phyloP scores from a whole-genome alignment of 1,140 invertebrate genomes.

The Ectropis grisescens region DNA sequence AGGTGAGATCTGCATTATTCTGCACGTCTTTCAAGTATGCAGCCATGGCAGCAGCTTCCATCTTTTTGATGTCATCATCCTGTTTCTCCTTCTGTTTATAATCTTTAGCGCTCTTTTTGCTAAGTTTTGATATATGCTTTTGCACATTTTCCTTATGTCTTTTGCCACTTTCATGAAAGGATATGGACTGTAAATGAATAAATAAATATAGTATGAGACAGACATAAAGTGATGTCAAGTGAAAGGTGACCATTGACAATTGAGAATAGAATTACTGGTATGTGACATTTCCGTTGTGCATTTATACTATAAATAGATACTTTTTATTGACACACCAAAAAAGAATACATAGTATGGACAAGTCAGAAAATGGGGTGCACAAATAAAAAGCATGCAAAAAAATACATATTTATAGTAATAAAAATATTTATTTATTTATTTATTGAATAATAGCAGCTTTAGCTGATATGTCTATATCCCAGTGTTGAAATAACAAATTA shows the following conservation, averaged over 20 bases:
- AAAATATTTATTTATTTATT: too few relatives aligned
- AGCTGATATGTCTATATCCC: too few relatives aligned
- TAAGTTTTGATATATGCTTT: conserved; percentile 87
- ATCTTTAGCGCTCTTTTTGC: conserved; percentile 85
- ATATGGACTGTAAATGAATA: conserved; percentile 83
- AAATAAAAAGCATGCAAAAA: too few relatives aligned
- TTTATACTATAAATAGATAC: background rate
- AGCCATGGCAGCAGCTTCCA: conserved; percentile 90
- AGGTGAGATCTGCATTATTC: conserved; percentile 80
- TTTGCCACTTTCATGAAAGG: conserved; percentile 95
- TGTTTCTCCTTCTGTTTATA: conserved; percentile 83
- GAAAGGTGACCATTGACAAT: background rate
- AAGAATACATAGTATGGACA: too few relatives aligned
- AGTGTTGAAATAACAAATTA: too few relatives aligned
- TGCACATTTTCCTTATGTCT: conserved; percentile 95
- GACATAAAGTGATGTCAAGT: background rate
- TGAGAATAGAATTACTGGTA: background rate
- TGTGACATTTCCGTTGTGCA: background rate
- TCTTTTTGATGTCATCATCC: conserved; percentile 86
- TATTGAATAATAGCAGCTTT: too few relatives aligned
- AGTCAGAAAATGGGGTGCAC: too few relatives aligned
- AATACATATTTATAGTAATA: too few relatives aligned
- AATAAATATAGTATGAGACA: background rate
- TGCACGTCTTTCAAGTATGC: conserved; percentile 86
- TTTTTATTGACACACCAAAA: too few relatives aligned